Percentiles rank a stretch among this genome's conserved stretches.
Conservation (phyloP, 2,888 invertebrate genomes). For the Himalopsyche japonica region DNA sequence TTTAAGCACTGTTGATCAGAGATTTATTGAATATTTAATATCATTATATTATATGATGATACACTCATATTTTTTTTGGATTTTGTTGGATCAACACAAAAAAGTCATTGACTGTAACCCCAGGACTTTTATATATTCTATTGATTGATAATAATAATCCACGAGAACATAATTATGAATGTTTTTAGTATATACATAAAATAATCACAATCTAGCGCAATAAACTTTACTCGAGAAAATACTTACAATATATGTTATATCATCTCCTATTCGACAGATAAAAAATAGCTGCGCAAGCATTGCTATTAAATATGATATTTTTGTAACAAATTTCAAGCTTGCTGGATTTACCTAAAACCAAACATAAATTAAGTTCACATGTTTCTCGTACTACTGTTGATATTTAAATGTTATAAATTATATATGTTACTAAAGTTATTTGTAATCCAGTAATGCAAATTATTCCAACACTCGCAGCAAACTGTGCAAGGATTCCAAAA, state of each 20-base stretch:
- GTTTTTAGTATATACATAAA: too few relatives aligned
- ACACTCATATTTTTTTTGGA: too few relatives aligned
- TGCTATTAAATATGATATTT: conserved; percentile 32
- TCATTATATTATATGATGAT: too few relatives aligned
- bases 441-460: conserved; percentile 55
- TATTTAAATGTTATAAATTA: neutral
- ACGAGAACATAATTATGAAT: too few relatives aligned
- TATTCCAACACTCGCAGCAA: conserved; percentile 56
- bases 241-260: conserved; percentile 30
- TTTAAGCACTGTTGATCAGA: too few relatives aligned
- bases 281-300: conserved; percentile 39
- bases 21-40: too few relatives aligned
- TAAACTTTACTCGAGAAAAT: too few relatives aligned
- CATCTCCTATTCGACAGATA: conserved; percentile 35
- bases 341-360: conserved; percentile 30
- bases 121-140: too few relatives aligned
- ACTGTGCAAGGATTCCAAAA: conserved; percentile 58
- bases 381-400: neutral
- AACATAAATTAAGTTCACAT: neutral
- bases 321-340: conserved; percentile 35
- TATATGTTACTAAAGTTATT: conserved; percentile 49
- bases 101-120: too few relatives aligned
- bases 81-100: too few relatives aligned
- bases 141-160: too few relatives aligned
- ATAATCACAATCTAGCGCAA: too few relatives aligned